Base-by-base conservation (phyloP, 2,888 invertebrate species). In the Sminthurinus aureus region DNA sequence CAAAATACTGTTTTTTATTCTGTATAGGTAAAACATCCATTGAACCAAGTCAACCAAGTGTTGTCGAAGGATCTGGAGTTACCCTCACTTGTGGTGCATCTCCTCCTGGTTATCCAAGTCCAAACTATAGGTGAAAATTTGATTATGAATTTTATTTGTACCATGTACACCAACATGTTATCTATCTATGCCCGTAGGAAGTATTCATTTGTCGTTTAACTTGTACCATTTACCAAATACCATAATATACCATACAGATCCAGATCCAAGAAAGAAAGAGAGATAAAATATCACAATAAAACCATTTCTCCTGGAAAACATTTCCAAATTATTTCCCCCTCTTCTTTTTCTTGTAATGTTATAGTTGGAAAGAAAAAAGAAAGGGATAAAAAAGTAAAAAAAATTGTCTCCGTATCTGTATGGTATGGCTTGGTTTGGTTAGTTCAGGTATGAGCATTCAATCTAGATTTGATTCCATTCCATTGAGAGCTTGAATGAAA, bases 61-160 rank as follows among this genome's bases (percentile, higher is more conserved):
- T 96, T 4, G 94, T 95, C 83, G 96, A 96, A 89, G 96, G 96
- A 1, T 86, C 88, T 3, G 94, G 94, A 0, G 95, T 95, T 0
- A 96, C 95, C 0, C 92, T 96, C 18, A 96, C 95, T 0, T 97
- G 97, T 89, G 94, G 94, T 69, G 96, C 97, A 0, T 94, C 93
- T 87, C 97, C 97, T 0, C 95, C 96, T 0, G 97, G 97, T n/a
- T 97, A 96, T 94, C 97, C 97, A 0, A 94, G 94, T 38, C 96
- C 97, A 0, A 94, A 95, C 89, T 97, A 94, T 91, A 93, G 95
- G 84, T 85, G 22, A 20, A 66, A 38, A 51, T n/a, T 24, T 24
- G 20, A 51, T 22, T n/a, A 20, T 76, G 6, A 6, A 38, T 52
- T 76, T 76, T 76, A 18, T 76, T 38, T 26, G 4, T 26, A 71